phyloP scores from a whole-genome alignment of 2,888 invertebrate genomes.

The Furcula furcula region DNA sequence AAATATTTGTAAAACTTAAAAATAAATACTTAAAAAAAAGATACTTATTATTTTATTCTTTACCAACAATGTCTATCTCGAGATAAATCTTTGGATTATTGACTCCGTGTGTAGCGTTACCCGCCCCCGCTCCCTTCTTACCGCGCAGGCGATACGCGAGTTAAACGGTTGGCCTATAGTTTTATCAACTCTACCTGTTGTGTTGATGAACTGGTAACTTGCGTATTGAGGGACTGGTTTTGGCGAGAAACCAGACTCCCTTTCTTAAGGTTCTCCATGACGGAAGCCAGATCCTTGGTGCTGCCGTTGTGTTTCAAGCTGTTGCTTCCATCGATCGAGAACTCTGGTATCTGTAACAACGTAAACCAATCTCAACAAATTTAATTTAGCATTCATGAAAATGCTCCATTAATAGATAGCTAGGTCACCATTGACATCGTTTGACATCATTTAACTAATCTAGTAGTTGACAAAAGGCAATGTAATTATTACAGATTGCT shows the following conservation, averaged over 20 bases:
- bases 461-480: not conserved
- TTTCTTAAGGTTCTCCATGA: slow-evolving; percentile 88
- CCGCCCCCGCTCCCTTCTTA: too few relatives aligned
- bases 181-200: slow-evolving; percentile 78
- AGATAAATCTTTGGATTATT: too few relatives aligned
- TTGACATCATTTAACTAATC: slow-evolving; percentile 1
- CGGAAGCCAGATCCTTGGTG: slow-evolving; percentile 83
- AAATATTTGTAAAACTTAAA: too few relatives aligned
- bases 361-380: slow-evolving; percentile 4
- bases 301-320: slow-evolving; percentile 77
- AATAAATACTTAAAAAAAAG: too few relatives aligned
- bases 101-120: too few relatives aligned
- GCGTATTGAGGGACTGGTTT: slow-evolving; percentile 72
- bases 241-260: slow-evolving; percentile 77
- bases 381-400: not conserved
- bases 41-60: too few relatives aligned
- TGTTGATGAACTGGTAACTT: slow-evolving; percentile 78
- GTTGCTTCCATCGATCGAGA: slow-evolving; percentile 81
- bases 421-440: too few relatives aligned
- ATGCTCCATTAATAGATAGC: slow-evolving; percentile 1
- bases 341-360: slow-evolving; percentile 79
- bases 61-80: too few relatives aligned
- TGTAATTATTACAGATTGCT: slow-evolving; percentile 19
- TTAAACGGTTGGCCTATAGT: too few relatives aligned
- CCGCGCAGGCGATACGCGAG: too few relatives aligned